These are phyloP conservation scores for Thyatira batis DNA, from an alignment of 2,888 invertebrate species.

Conservation along the genomic window DNA sequence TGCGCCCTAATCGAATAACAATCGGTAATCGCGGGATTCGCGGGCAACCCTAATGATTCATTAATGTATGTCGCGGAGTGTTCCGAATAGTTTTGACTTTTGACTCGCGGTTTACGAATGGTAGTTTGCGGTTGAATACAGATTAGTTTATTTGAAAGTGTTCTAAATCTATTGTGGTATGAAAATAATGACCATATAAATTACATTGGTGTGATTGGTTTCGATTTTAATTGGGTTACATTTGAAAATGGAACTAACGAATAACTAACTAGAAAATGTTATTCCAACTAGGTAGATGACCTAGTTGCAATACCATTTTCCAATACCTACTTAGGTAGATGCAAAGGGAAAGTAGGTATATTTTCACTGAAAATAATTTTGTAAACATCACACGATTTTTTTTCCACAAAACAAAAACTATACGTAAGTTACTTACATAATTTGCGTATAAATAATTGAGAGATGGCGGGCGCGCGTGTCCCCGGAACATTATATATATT, in stretches of 20 bases:
- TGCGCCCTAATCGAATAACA: conserved; percentile 65
- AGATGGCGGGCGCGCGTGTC: conserved; percentile 54
- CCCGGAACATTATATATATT: conserved; percentile 70
- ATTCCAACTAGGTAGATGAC: too few species aligned
- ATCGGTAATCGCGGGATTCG: conserved; percentile 61
- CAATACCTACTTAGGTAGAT: too few species aligned
- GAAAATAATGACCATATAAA: not conserved
- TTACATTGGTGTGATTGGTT: not conserved
- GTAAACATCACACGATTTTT: conserved; percentile 1
- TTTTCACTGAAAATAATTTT: not conserved
- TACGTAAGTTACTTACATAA: conserved; percentile 67
- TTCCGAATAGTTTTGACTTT: conserved; percentile 55
- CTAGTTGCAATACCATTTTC: too few species aligned
- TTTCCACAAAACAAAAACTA: conserved; percentile 33
- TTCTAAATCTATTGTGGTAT: conserved; percentile 1
- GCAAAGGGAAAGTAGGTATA: too few species aligned
- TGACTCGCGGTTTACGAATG: conserved; percentile 36
- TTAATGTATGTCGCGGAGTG: conserved; percentile 53
- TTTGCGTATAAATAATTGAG: conserved; percentile 79
- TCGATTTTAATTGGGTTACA: not conserved
- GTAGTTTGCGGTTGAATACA: conserved; percentile 10
- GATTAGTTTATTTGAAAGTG: not conserved
- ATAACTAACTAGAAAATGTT: too few species aligned
- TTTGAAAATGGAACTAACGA: not conserved
- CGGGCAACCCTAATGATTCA: conserved; percentile 68